Conservation (phyloP, 2,888 invertebrate species). For the Norana najaformis region DNA sequence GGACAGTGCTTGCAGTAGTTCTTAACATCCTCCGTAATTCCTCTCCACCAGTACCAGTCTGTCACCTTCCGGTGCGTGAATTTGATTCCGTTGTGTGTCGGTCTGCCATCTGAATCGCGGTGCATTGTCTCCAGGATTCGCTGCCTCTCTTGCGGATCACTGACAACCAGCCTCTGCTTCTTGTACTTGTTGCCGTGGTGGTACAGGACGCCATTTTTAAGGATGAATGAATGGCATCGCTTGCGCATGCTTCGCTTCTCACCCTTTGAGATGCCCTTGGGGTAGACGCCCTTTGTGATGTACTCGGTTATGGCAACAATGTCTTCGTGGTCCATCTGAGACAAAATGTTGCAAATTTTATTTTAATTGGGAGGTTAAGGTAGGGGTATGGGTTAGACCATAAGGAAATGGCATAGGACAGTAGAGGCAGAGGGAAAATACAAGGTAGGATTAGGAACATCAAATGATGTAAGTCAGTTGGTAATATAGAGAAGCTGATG, state of each 20-base stretch:
- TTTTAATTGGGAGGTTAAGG: too few species aligned
- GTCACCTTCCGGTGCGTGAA: neutral
- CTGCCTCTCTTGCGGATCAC: neutral
- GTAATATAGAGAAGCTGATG: too few species aligned
- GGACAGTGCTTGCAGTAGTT: slow-evolving; percentile 23
- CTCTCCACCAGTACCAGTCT: slow-evolving; percentile 26
- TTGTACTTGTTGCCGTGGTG: neutral
- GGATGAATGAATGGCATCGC: neutral
- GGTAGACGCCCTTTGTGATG: slow-evolving; percentile 30
- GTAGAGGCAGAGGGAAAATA: too few species aligned
- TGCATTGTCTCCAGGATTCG: slow-evolving; percentile 21
- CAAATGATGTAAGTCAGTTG: too few species aligned
- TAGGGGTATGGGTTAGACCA: too few species aligned
- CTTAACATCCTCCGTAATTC: slow-evolving; percentile 25
- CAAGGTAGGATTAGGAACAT: too few species aligned
- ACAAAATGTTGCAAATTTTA: neutral
- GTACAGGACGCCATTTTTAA: slow-evolving; percentile 21
- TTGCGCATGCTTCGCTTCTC: slow-evolving; percentile 31
- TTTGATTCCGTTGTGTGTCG: slow-evolving; percentile 28
- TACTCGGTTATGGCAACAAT: slow-evolving; percentile 17
- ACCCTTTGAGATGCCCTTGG: neutral
- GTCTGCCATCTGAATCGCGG: neutral
- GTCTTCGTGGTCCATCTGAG: slow-evolving; percentile 28
- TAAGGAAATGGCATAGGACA: too few species aligned
- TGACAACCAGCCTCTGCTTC: slow-evolving; percentile 8